Evolutionary conservation across 2,113 vertebrate species (phyloP), one percentile per base, ranked within the genome.

Genomic region (Poecile atricapillus): DNA sequence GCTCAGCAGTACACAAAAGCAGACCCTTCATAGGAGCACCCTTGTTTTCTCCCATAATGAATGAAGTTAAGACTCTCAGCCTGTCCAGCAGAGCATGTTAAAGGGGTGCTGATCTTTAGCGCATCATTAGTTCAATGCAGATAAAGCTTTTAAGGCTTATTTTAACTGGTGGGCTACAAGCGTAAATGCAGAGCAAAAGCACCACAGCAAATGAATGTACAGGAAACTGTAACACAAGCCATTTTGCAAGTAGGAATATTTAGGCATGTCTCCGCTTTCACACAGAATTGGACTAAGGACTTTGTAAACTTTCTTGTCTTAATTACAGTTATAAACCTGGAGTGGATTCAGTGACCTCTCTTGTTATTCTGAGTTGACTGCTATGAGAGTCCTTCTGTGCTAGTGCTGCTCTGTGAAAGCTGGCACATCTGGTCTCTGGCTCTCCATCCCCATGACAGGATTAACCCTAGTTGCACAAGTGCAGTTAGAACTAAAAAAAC

Each of bases 121-220:
- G 41, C 58, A 73, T 89, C 77, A 44, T 85, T 96, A 94, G 53
- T 79, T 95, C 58, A 46, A 62, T 18, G 43, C 31, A 91, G 62
- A 68, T 94, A 94, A 79, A 85, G 69, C 78, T 94, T 95, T 91
- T 74, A 94, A 95, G 35, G 63, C 30, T 91, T 93, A 73, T 91
- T 90, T 89, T 95, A 83, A 83, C 75, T 85, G 77, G 81, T 95
- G 78, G 91, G 43, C 58, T 60, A 68, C 75, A 60, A 91, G 53
- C n/a, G 15, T 76, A 85, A 88, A 73, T 0, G 16, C 44, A 87
- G 43, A 89, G 69, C 56, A 78, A 86, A 93, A 92, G 52, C 56
- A 89, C 64, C 68, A 64, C 65, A 69, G 87, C 62, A 89, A 91
- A 85, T 53, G 65, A 63, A 25, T 30, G 14, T 15, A 67, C 7